Base-by-base conservation (phyloP, 2,797 vertebrate genomes). In the Sus cebifrons region DNA sequence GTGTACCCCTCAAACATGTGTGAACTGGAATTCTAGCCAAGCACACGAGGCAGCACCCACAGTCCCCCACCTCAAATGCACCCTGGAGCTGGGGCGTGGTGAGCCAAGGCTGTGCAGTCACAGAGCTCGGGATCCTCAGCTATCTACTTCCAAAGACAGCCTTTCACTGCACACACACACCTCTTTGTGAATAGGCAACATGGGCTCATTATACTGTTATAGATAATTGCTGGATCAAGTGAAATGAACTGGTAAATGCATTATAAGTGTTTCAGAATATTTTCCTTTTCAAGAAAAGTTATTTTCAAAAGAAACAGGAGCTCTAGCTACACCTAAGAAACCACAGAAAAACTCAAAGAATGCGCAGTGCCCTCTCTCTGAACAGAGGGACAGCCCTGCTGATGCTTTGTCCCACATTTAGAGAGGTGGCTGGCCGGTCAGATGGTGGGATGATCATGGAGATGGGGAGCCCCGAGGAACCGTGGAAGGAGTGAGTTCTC, bases 231-330 rank as follows among this genome's bases (percentile, higher is more conserved):
- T 92, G 62, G 64, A 65, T 92, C 85, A 81, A 96, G 62, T 93
- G 64, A 98, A 97, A 97, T 94, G 40, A 98, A 91, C 73, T 93
- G 62, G 62, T 73, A 97, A 97, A 79, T 5, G n/a, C 87, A 97
- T 96, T 95, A 77, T 95, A 77, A 97, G 94, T 93, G 88, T 64
- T 95, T 91, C 18, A 12, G 16, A 14, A 21, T 49, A 64, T 96
- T 96, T 97, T 81, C 20, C 56, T 79, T 95, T 81, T 92, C 95
- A 91, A 82, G 64, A 91, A 83, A 83, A 93, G 32, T 79, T 82
- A 97, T 64, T 16, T 52, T 87, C 74, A 73, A 94, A 96, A 79
- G 93, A 78, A 1, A 85, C 60, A 14, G 85, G 77, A 97, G 92
- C 95, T 94, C 75, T 90, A 86, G 91, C 91, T 94, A 68, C 54